Evolutionary conservation across 2,797 vertebrate species (phyloP).

Genomic region (Benthosema pterotum): DNA sequence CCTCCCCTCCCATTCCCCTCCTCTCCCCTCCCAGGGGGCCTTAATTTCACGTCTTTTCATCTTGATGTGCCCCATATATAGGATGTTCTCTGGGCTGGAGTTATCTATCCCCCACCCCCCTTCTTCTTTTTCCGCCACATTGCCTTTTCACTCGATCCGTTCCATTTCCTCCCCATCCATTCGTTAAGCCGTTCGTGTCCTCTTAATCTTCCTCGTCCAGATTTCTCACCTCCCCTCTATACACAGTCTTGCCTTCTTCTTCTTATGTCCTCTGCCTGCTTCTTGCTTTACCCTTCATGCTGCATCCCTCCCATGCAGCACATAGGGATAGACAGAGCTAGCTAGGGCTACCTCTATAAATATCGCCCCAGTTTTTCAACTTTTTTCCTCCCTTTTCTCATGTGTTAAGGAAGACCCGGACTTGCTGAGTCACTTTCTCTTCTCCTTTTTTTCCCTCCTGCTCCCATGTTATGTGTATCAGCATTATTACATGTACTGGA

Average conservation of each 20-base stretch:
- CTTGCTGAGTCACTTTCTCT: slow-evolving; percentile 64
- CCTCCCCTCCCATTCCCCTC: too few relatives aligned
- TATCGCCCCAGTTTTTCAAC: slow-evolving; percentile 73
- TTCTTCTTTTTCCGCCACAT: slow-evolving; percentile 1
- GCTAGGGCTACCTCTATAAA: slow-evolving; percentile 70
- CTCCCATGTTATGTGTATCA: too few relatives aligned
- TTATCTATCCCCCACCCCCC: background rate
- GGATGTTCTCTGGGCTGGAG: background rate
- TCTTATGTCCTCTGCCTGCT: background rate
- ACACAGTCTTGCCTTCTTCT: background rate
- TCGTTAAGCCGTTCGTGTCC: background rate
- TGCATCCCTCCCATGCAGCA: slow-evolving; percentile 41
- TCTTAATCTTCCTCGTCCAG: background rate
- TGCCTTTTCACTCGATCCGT: slow-evolving; percentile 13
- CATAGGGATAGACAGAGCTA: slow-evolving; percentile 42
- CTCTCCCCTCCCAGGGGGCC: too few relatives aligned
- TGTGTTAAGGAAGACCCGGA: slow-evolving; percentile 22
- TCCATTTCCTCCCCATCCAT: background rate
- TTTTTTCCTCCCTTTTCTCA: slow-evolving; percentile 16
- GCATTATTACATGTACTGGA: slow-evolving; percentile 24
- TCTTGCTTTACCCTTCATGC: background rate
- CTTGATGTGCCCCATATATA: slow-evolving; percentile 12
- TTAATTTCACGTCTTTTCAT: background rate
- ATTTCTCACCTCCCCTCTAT: background rate
- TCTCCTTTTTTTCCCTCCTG: slow-evolving; percentile 15